Evolutionary conservation across 2,888 invertebrate genomes (phyloP), one percentile per base, ranked within the genome.

Genomic region (Noctua comes): DNA sequence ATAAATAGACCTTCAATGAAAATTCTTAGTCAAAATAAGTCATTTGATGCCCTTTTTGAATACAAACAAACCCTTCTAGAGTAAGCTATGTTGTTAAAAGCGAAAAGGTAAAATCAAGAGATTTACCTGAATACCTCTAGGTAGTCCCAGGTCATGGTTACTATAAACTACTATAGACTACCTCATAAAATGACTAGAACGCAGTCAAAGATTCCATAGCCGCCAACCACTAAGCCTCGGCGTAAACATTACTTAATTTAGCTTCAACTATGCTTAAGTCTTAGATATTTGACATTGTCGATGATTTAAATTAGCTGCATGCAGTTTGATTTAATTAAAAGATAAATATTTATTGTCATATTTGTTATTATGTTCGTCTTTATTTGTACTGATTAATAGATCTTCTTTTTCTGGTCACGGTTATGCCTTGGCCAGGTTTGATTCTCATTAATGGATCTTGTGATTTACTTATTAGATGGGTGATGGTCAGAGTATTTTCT

Each of bases 141-240:
- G 71, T 48, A 64, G 21, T 0, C 48, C 11, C 46, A 73, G 86
- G 76, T 87, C 88, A 89, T 77, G 90, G 86, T 73, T 78, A 85
- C 80, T 77, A 77, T 79, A 70, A 31, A 66, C 51, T 71, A 87
- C 73, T 79, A 79, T 51, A 73, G 31, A 27, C 8, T 66, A 64
- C 31, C 51, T 65, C 51, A 76, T 80, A 78, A 78, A 80, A 83
- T 80, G 62, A 62, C 24, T 48, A 48, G 64, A 76, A 79, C 36
- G 69, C 72, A 59, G 71, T 82, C 68, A 68, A 78, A 70, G 59
- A 87, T 87, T 82, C 76, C 43, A 75, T 57, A 68, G 0, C 21
- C 31, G 36, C 43, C 43, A 72, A 68, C 71, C 43, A 40, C 54
- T 62, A 48, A 24, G 31, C 31, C 1, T 68, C 43, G 13, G 36